Percentiles rank a stretch among this genome's conserved stretches.
phyloP scores from a whole-genome alignment of 2,888 invertebrate species.

The Torymus tubicola region DNA sequence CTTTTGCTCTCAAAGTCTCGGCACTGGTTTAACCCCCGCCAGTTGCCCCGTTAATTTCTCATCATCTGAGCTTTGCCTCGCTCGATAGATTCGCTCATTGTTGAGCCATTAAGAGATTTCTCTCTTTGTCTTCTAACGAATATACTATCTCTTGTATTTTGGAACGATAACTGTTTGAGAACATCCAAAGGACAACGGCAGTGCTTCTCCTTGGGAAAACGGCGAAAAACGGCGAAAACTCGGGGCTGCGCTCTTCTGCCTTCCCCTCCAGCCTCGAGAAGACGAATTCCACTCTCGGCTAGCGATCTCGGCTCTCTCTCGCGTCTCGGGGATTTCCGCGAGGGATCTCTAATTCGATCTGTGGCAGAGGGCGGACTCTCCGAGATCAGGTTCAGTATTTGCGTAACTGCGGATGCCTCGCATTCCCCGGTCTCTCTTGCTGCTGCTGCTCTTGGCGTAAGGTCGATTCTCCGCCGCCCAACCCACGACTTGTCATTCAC shows the following conservation, averaged over 20 bases:
- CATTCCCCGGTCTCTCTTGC: conserved; percentile 66
- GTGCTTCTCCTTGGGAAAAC: background rate
- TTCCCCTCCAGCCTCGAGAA: conserved; percentile 9
- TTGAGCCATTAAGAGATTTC: background rate
- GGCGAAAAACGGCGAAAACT: conserved; percentile 35
- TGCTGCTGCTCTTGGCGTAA: conserved; percentile 39
- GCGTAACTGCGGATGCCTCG: conserved; percentile 70
- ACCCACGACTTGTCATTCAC: conserved; percentile 69
- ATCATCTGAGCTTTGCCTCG: conserved; percentile 1
- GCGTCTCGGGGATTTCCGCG: conserved; percentile 31
- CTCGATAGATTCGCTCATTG: background rate
- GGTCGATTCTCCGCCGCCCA: conserved; percentile 48
- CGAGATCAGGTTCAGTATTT: conserved; percentile 69
- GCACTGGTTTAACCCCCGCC: conserved; percentile 17
- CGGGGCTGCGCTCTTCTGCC: conserved; percentile 2
- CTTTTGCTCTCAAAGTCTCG: conserved; percentile 1
- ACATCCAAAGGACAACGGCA: background rate
- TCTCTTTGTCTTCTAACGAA: no score
- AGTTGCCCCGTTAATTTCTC: conserved; percentile 18
- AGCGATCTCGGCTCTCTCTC: conserved; percentile 28
- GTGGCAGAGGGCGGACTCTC: conserved; percentile 55
- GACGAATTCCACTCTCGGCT: conserved; percentile 46
- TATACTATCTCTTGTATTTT: no score
- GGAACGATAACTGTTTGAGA: no score
- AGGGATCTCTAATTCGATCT: conserved; percentile 66